phyloP scores from a whole-genome alignment of 2,888 invertebrate genomes.

The Steinernema carpocapsae region DNA sequence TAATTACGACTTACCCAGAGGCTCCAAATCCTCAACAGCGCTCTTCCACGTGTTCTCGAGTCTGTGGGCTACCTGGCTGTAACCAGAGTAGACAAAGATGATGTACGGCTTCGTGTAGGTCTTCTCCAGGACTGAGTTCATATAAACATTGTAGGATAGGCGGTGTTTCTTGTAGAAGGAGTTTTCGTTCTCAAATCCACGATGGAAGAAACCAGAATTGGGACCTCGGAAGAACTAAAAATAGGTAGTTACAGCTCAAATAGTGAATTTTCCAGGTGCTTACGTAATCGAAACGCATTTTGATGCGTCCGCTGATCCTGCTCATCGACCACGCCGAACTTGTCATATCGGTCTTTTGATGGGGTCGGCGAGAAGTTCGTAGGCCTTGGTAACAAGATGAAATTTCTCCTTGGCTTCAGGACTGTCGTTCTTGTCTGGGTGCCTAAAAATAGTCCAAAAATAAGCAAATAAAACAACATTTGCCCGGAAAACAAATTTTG shows the following conservation, averaged over 20 bases:
- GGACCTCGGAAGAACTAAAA: conserved; percentile 51
- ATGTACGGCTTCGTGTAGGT: conserved; percentile 70
- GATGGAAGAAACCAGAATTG: conserved; percentile 14
- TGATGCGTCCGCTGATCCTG: conserved; percentile 41
- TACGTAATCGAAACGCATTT: conserved; percentile 7
- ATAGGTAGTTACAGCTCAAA: background rate
- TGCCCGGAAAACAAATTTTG: no score
- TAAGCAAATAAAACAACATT: no score
- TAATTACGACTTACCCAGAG: conserved; percentile 66
- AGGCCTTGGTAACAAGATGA: conserved; percentile 63
- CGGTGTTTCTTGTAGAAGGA: conserved; percentile 59
- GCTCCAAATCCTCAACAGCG: conserved; percentile 70
- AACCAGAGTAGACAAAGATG: conserved; percentile 71
- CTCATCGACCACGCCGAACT: conserved; percentile 64
- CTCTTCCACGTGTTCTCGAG: conserved; percentile 70
- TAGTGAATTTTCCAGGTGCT: background rate
- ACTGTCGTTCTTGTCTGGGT: conserved; percentile 64
- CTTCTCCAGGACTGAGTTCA: conserved; percentile 56
- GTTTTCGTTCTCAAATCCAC: conserved; percentile 46
- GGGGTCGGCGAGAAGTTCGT: conserved; percentile 56
- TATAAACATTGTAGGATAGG: conserved; percentile 56
- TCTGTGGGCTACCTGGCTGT: conserved; percentile 71
- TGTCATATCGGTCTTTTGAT: conserved; percentile 56
- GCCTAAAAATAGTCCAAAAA: conserved; percentile 50
- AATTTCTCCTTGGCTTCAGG: conserved; percentile 62